A percentile compares a stretch with the other conserved stretches of the same genome.
Evolutionary conservation across 2,888 invertebrate genomes (phyloP).

Genomic region (Polymixis lichenea): DNA sequence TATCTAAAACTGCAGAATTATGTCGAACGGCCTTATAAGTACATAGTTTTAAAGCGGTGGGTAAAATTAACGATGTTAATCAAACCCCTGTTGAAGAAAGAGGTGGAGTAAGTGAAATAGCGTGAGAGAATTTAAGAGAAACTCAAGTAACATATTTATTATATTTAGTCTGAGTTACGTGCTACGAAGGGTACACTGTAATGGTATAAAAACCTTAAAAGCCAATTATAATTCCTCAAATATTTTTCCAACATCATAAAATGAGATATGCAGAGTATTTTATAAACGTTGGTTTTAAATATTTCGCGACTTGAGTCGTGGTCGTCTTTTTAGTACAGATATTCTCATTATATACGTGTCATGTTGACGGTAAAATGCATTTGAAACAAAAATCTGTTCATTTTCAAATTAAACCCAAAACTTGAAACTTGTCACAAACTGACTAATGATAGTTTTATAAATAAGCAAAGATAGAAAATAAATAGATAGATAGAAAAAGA

Average conservation of each 20-base stretch:
- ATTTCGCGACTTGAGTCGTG: not conserved
- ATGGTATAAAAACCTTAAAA: constrained; percentile 17
- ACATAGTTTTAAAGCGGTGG: not conserved
- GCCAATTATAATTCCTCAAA: constrained; percentile 48
- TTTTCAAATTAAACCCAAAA: too few relatives aligned
- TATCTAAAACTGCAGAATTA: constrained; percentile 37
- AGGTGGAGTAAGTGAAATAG: not conserved
- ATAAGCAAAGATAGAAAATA: too few relatives aligned
- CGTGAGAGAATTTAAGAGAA: constrained; percentile 48
- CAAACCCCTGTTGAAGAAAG: constrained; percentile 3
- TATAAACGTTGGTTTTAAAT: constrained; percentile 1
- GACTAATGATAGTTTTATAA: too few relatives aligned
- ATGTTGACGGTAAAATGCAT: not conserved
- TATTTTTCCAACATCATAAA: constrained; percentile 1
- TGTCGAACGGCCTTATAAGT: constrained; percentile 12
- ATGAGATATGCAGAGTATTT: constrained; percentile 11
- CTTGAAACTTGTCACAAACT: not conserved
- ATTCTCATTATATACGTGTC: not conserved
- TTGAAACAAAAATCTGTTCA: not conserved
- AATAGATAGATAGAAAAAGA: too few relatives aligned
- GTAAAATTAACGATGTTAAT: constrained; percentile 12
- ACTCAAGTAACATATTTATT: constrained; percentile 6
- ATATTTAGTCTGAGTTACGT: constrained; percentile 21
- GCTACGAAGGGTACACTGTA: constrained; percentile 17
- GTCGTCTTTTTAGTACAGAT: not conserved